Percentiles rank a stretch among this genome's conserved stretches.
Conservation (phyloP, 2,797 vertebrate genomes). For the Nannoperca australis region DNA sequence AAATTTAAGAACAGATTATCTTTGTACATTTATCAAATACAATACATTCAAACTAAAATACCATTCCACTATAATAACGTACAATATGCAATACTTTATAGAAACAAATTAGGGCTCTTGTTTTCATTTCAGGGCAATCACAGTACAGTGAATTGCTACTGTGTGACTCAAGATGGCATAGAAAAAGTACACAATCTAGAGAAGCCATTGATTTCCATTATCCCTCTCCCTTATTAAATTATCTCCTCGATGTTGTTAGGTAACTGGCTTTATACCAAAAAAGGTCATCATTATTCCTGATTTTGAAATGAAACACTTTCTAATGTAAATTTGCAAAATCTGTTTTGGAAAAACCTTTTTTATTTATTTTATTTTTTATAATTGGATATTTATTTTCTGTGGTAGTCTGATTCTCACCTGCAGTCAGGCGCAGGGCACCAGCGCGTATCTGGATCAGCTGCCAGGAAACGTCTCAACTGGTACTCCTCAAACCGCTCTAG, state of each 20-base stretch:
- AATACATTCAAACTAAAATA: no score
- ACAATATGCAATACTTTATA: no score
- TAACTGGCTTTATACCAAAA: not conserved
- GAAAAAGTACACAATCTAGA: conserved; percentile 1
- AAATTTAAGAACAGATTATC: no score
- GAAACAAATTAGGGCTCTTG: not conserved
- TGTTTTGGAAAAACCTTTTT: not conserved
- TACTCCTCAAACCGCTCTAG: conserved; percentile 90
- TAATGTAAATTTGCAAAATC: not conserved
- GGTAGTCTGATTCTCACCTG: conserved; percentile 81
- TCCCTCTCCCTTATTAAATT: not conserved
- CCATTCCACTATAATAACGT: no score
- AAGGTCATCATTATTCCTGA: not conserved
- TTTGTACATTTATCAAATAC: no score
- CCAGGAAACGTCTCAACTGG: conserved; percentile 88
- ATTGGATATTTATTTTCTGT: no score
- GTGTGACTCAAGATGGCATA: conserved; percentile 14
- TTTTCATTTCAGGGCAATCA: conserved; percentile 20
- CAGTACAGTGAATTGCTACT: conserved; percentile 12
- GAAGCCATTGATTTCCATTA: not conserved
- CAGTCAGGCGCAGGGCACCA: conserved; percentile 92
- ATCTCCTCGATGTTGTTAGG: not conserved
- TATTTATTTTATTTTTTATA: no score
- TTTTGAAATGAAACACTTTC: not conserved
- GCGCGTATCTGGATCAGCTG: conserved; percentile 87